phyloP scores from a whole-genome alignment of 37 sponge, comb jelly and placozoan species.

The Petrosia ficiformis region DNA sequence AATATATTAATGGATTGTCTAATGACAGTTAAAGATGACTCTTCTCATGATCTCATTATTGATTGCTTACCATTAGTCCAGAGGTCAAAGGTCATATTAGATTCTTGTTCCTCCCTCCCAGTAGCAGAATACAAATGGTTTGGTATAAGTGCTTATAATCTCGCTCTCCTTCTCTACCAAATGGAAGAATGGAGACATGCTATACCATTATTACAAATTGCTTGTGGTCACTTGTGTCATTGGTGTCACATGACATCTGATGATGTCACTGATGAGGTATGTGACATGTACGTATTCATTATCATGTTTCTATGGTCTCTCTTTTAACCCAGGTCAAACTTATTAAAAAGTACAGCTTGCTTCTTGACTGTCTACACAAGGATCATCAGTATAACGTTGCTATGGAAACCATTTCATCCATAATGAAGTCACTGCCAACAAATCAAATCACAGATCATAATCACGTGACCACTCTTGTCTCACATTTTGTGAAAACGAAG shows the following conservation, averaged over 20 bases:
- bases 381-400: not conserved
- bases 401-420: conserved; percentile 16
- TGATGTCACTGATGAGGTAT: not conserved
- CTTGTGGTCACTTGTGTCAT: conserved; percentile 15
- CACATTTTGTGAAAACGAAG: conserved; percentile 6
- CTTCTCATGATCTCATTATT: conserved; percentile 2
- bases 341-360: not conserved
- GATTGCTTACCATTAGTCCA: conserved; percentile 21
- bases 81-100: conserved; percentile 1
- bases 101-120: not conserved
- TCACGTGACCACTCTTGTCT: not conserved
- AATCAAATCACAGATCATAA: not conserved
- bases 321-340: conserved; percentile 7
- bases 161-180: conserved; percentile 3
- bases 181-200: not conserved
- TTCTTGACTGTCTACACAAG: not conserved
- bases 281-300: not conserved
- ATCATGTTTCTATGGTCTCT: not conserved
- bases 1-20: too few relatives aligned
- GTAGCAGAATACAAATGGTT: conserved; percentile 31
- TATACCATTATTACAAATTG: conserved; percentile 10
- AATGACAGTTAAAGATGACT: too few relatives aligned
- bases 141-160: conserved; percentile 18
- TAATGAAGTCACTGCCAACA: not conserved
- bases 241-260: conserved; percentile 27